Conservation (phyloP, 2,888 invertebrate genomes). For the Bugulina stolonifera region DNA sequence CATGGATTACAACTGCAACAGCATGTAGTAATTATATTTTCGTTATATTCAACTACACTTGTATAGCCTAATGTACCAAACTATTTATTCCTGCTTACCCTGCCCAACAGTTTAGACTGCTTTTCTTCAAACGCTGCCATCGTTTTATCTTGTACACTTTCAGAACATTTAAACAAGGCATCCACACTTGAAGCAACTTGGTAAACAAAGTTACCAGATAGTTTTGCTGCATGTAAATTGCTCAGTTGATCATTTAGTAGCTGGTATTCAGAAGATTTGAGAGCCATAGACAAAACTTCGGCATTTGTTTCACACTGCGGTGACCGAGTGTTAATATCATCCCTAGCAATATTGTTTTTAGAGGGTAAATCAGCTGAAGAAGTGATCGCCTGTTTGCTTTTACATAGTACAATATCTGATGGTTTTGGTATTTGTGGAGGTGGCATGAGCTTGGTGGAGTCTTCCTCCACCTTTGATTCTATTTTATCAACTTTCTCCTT, state of each 20-base stretch:
- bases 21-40: no score
- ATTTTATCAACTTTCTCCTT: no score
- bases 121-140: neutral
- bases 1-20: no score
- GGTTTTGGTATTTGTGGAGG: neutral
- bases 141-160: neutral
- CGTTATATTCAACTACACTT: no score
- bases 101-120: neutral
- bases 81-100: neutral
- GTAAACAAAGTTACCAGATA: slow-evolving; percentile 5
- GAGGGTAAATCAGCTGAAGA: neutral
- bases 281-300: neutral
- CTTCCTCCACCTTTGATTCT: no score
- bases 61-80: no score
- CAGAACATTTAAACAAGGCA: slow-evolving; percentile 9
- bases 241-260: neutral
- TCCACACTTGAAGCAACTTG: slow-evolving; percentile 21
- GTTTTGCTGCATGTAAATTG: slow-evolving; percentile 10
- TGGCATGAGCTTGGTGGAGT: neutral
- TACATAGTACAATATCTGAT: neutral
- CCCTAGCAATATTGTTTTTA: neutral
- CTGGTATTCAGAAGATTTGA: neutral
- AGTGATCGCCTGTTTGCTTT: neutral
- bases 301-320: neutral
- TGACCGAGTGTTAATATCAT: neutral